Evolutionary conservation across 2,888 invertebrate genomes (phyloP), one percentile per base, ranked within the genome.

Genomic region (Hypomecis punctinalis): DNA sequence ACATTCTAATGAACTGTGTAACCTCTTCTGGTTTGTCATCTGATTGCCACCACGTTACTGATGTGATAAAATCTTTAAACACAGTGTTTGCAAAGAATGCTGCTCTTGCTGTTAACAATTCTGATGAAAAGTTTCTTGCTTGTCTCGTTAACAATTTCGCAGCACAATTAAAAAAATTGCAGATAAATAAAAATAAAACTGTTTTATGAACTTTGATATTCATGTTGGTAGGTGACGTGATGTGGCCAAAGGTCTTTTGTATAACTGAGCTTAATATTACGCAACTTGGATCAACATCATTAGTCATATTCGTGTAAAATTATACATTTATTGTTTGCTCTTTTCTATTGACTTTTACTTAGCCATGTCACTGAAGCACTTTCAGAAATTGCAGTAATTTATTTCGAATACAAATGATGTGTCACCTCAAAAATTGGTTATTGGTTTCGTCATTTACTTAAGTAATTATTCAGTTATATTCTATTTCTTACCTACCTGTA

Each of bases 11-110:
- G 66, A 84, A 85, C 0, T 69, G 63, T 35, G 74, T 70, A 3
- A 80, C 68, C 53, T 71, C 63, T 39, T 73, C 66, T 0, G 71
- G 52, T 10, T 78, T 65, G 59, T 66, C 67, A n/a, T n/a, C n/a
- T n/a, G n/a, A n/a, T 1, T 63, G 39, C 56, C 67, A 69, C 85
- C 84, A 85, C 35, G 82, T 72, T 0, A 88, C 74, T 2, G 80
- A 72, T 0, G 83, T 85, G 2, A 72, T 67, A 35, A 69, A 69
- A 40, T 59, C 57, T 35, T 68, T 53, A 67, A 81, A 88, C 40
- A 72, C 76, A 35, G 76, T 70, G 61, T 77, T 82, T 33, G 83
- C 79, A 63, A 83, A 63, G 6, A 59, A 52, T 39, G 77, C 71
- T 3, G 83, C 81, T 45, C 70, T 76, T 45, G 82, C 67, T 47